These are phyloP conservation scores for Stramonita haemastoma DNA, from an alignment of 2,888 invertebrate species.

Conservation along the genomic window DNA sequence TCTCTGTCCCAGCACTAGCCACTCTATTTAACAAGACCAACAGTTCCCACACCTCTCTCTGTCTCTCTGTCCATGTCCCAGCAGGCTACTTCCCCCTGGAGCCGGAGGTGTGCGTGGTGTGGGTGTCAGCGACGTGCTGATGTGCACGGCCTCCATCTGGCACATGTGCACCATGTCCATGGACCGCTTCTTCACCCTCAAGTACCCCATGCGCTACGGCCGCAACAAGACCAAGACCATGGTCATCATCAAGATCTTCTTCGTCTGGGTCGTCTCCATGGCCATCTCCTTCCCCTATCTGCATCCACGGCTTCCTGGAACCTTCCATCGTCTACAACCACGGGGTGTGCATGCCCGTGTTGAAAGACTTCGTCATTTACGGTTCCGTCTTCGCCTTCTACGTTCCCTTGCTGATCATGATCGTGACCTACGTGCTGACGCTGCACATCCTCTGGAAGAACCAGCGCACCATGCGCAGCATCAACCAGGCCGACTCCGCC, in stretches of 20 bases:
- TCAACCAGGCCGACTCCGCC: conserved; percentile 56
- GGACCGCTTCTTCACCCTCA: conserved; percentile 89
- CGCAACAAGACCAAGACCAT: conserved; percentile 75
- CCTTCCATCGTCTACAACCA: conserved; percentile 66
- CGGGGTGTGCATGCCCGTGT: conserved; percentile 67
- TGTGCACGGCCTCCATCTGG: conserved; percentile 81
- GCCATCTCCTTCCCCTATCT: conserved; percentile 78
- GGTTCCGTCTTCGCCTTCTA: conserved; percentile 97
- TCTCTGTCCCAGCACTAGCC: not conserved
- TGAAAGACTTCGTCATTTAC: conserved; percentile 82
- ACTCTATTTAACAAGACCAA: not conserved
- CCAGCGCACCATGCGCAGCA: conserved; percentile 70
- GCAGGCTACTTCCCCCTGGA: conserved; percentile 91
- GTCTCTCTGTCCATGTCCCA: not conserved
- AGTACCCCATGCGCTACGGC: conserved; percentile 90
- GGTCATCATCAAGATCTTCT: conserved; percentile 87
- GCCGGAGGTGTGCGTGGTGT: conserved; percentile 86
- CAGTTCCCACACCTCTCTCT: not conserved
- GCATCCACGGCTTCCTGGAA: conserved; percentile 71
- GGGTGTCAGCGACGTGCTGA: conserved; percentile 81
- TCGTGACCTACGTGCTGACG: conserved; percentile 93
- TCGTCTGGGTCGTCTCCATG: conserved; percentile 93
- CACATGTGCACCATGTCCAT: conserved; percentile 81
- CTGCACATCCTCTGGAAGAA: conserved; percentile 91
- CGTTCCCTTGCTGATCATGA: conserved; percentile 95